Conservation (phyloP, 2,888 invertebrate genomes). For the Timema cristinae region DNA sequence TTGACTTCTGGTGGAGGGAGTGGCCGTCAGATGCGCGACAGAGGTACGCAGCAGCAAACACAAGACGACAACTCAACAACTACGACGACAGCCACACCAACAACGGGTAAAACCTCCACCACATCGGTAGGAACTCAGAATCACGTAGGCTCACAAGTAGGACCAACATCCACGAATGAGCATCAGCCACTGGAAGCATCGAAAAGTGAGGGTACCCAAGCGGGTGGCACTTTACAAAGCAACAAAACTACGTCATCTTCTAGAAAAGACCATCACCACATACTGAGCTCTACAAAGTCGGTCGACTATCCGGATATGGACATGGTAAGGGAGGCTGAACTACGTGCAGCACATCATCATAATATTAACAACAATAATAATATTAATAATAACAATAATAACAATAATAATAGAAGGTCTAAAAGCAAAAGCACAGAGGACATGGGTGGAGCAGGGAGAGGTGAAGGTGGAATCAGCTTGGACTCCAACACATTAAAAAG, state of each 20-base stretch:
- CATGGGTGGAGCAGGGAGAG: constrained; percentile 29
- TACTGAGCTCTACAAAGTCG: constrained; percentile 44
- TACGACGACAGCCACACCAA: constrained; percentile 55
- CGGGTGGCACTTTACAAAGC: constrained; percentile 63
- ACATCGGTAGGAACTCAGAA: constrained; percentile 66
- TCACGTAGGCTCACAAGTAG: constrained; percentile 62
- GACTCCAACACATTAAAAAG: constrained; percentile 86
- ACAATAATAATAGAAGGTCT: constrained; percentile 54
- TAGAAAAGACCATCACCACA: constrained; percentile 30
- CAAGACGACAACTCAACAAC: constrained; percentile 68
- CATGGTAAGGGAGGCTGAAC: constrained; percentile 62
- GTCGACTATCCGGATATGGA: constrained; percentile 54
- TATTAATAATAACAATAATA: constrained; percentile 49
- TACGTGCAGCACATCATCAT: constrained; percentile 59
- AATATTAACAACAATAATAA: constrained; percentile 71
- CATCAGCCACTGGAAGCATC: constrained; percentile 65
- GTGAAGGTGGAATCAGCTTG: constrained; percentile 44
- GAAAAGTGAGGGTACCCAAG: constrained; percentile 79
- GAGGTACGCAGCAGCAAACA: constrained; percentile 51
- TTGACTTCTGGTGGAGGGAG: constrained; percentile 7
- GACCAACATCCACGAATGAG: constrained; percentile 56
- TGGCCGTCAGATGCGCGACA: constrained; percentile 44
- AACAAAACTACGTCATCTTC: constrained; percentile 13
- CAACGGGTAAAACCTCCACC: constrained; percentile 59
- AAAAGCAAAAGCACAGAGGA: constrained; percentile 91